Evolutionary conservation across 2,888 invertebrate species (phyloP), one percentile per base, ranked within the genome.

Genomic region (Temnothorax rugatulus): DNA sequence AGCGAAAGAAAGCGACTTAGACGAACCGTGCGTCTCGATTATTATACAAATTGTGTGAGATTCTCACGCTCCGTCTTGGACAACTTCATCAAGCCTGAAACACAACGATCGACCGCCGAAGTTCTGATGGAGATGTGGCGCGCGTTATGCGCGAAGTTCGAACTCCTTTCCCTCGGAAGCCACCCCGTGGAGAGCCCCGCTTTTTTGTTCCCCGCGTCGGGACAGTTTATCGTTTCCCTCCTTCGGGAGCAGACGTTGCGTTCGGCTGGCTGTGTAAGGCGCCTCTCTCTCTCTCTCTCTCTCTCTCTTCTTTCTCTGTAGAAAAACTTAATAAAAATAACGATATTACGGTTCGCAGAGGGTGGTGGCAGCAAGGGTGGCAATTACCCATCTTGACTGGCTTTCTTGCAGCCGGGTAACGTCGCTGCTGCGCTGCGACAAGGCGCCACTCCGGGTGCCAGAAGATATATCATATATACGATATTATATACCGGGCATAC

Each of bases 301-400:
- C 64, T 64, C 41, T 13, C 66, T 15, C 47, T 52, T 8, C 29
- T 76, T 21, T 29, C 38, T 41, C 44, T 50, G 21, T 52, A 83
- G 86, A 87, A 87, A 91, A 91, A 89, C 90, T 91, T 92, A 90
- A 91, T 91, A 91, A 92, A 91, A 92, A 90, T 90, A 87, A 90
- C 82, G 90, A 84, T 86, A 90, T 89, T 88, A 89, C 84, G 86
- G 86, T 81, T 76, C 77, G 84, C 66, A 71, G 74, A 68, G 61
- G 74, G 75, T 52, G 84, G 15, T 66, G 57, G 44, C 54, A 38
- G 57, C 50, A 44, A 68, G 85, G 88, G 84, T 84, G 85, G 89
- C 89, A 92, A 90, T 92, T 92, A 91, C 88, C 87, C 86, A 68
- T n/a, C 82, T 76, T 18, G 41, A 52, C 79, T 41, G 52, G 41